These are phyloP conservation scores for Protomyctophum bolini DNA, from an alignment of 2,113 vertebrate genomes.

Conservation along the genomic window DNA sequence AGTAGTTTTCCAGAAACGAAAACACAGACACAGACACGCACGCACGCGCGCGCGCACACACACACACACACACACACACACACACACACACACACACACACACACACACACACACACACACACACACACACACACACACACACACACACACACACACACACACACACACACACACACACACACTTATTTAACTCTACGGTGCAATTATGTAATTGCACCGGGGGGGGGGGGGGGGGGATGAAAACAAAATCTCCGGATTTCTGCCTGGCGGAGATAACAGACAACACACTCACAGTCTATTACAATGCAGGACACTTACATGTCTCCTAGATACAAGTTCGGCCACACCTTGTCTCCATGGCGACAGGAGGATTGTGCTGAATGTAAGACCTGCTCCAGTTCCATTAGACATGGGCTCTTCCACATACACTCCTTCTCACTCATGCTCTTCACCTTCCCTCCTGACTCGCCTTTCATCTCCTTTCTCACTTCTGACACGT, in stretches of 20 bases:
- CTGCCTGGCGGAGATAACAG: no score
- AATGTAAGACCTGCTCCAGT: slow-evolving; percentile 84
- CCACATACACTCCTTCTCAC: background rate
- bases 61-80: no score
- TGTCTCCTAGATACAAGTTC: slow-evolving; percentile 89
- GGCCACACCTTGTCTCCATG: slow-evolving; percentile 93
- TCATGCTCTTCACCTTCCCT: background rate
- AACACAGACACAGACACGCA: no score
- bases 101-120: no score
- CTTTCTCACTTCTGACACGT: background rate
- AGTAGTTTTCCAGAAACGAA: background rate
- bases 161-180: background rate
- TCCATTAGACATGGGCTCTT: slow-evolving; percentile 74
- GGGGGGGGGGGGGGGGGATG: no score
- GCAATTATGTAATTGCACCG: no score
- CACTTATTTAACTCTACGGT: no score
- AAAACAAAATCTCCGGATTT: no score
- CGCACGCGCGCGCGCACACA: no score
- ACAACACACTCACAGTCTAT: background rate
- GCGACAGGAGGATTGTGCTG: slow-evolving; percentile 80
- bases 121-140: no score
- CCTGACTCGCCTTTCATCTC: slow-evolving; percentile 4
- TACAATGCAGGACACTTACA: slow-evolving; percentile 78
- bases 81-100: no score
- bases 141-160: background rate